phyloP scores from a whole-genome alignment of 2,888 invertebrate species.

The Rhingia campestris region DNA sequence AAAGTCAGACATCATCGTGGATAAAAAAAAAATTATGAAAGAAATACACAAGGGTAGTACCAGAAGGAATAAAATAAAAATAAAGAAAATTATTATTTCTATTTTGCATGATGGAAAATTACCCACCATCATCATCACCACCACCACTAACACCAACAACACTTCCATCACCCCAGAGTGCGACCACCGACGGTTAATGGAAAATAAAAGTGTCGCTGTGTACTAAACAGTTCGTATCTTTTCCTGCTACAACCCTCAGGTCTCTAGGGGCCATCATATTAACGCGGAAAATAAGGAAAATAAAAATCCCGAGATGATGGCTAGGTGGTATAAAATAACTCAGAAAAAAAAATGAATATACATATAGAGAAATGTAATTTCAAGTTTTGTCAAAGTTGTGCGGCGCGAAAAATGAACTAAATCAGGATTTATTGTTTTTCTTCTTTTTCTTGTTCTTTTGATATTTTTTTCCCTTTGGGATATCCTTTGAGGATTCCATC shows the following conservation, averaged over 20 bases:
- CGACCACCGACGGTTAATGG: slow-evolving; percentile 67
- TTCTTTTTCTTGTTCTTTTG: slow-evolving; percentile 24
- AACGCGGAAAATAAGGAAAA: slow-evolving; percentile 48
- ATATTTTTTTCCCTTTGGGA: slow-evolving; percentile 43
- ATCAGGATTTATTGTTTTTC: slow-evolving; percentile 72
- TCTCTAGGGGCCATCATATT: slow-evolving; percentile 61
- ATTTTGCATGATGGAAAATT: slow-evolving; percentile 73
- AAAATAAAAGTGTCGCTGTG: slow-evolving; percentile 71
- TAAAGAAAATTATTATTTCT: slow-evolving; percentile 73
- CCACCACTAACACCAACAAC: slow-evolving; percentile 17
- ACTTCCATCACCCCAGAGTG: background rate
- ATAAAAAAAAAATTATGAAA: slow-evolving; percentile 7
- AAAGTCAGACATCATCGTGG: slow-evolving; percentile 49
- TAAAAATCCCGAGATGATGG: background rate
- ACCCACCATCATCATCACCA: slow-evolving; percentile 44
- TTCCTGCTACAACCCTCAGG: slow-evolving; percentile 42
- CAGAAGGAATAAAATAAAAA: slow-evolving; percentile 61
- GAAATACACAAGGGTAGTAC: slow-evolving; percentile 28
- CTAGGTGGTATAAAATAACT: slow-evolving; percentile 38
- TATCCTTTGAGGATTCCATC: slow-evolving; percentile 65
- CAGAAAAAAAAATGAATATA: slow-evolving; percentile 17
- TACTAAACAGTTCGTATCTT: slow-evolving; percentile 66
- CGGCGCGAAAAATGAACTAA: slow-evolving; percentile 69
- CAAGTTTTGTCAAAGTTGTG: slow-evolving; percentile 67
- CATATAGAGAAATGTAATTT: slow-evolving; percentile 67